Base-by-base conservation (phyloP, 92 coral and sea anemone species). In the Plumapathes pennacea region DNA sequence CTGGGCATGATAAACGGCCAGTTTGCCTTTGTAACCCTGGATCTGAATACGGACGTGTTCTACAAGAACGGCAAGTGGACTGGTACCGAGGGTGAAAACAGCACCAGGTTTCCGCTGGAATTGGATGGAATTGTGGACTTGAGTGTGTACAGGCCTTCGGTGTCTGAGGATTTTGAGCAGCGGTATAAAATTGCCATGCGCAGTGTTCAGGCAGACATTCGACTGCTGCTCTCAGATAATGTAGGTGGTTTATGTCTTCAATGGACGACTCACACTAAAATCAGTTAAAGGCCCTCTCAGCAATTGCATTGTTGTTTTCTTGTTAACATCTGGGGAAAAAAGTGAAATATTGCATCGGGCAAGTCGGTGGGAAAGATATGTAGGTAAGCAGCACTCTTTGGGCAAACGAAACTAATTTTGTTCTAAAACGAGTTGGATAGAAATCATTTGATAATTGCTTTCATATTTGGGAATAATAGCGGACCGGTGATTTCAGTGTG, bases 11-110 rank as follows among this genome's bases (percentile, higher is more conserved):
- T 78, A 7, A 82, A 74, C 24, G 92, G 92, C 4, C 44, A 54
- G 22, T 80, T 67, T 58, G 92, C 92, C 44, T 85, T 85, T 31
- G 32, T 85, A 30, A 85, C 92, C 15, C 38, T 85, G 24, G 92
- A 85, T 62, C 77, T 85, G 10, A 80, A 76, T 57, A 73, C 87
- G n/a, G 92, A 85, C 50, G 84, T 80, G 32, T 85, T 80, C 47
- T 85, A 80, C 28, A 23, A 72, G 18, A 66, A 43, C 29, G 76
- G 79, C 7, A 45, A 62, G 26, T 85, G 92, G 92, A 62, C 83
- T 62, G 92, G 92, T 4, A 73, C 79, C 75, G 69, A 82, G 24
- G 92, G 82, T 22, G 77, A 72, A 4, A 28, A 6, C 15, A 74
- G 79, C 32, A 62, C 87, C 11, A 57, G 17, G 9, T 85, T 72